Evolutionary conservation across 2,888 invertebrate genomes (phyloP).

Genomic region (Cenopis cana): DNA sequence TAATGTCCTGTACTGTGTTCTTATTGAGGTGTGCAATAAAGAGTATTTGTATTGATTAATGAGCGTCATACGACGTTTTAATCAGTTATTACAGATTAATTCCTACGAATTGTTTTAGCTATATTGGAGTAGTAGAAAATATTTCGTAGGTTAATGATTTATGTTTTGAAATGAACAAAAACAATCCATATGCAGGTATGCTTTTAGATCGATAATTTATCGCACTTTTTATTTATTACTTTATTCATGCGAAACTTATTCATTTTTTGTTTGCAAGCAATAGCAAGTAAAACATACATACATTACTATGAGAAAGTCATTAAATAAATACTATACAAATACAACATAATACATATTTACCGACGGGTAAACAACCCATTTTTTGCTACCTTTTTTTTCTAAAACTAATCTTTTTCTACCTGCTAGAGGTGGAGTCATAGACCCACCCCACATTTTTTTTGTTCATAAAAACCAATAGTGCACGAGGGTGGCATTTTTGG

Average conservation of each 20-base stretch:
- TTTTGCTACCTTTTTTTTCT: slow-evolving; percentile 59
- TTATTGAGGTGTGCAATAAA: no score
- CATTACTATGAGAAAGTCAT: neutral
- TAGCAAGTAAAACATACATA: slow-evolving; percentile 1
- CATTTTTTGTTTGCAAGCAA: slow-evolving; percentile 5
- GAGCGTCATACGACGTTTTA: no score
- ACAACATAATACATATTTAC: neutral
- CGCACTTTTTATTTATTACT: neutral
- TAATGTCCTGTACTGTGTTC: no score
- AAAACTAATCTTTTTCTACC: slow-evolving; percentile 68
- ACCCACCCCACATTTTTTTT: slow-evolving; percentile 76
- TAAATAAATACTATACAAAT: slow-evolving; percentile 7
- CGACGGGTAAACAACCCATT: slow-evolving; percentile 38
- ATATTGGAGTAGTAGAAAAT: neutral
- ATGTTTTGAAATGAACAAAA: neutral
- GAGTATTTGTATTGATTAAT: no score
- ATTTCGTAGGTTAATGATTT: neutral
- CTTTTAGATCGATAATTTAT: slow-evolving; percentile 7
- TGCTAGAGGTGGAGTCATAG: slow-evolving; percentile 71
- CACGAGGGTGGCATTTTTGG: slow-evolving; percentile 55
- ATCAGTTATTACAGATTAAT: neutral
- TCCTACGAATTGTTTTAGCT: neutral
- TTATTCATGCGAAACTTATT: neutral
- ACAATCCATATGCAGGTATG: neutral
- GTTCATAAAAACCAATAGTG: slow-evolving; percentile 71